These are phyloP conservation scores for Myripristis murdjan DNA, from an alignment of 2,797 vertebrate genomes.

Conservation along the genomic window DNA sequence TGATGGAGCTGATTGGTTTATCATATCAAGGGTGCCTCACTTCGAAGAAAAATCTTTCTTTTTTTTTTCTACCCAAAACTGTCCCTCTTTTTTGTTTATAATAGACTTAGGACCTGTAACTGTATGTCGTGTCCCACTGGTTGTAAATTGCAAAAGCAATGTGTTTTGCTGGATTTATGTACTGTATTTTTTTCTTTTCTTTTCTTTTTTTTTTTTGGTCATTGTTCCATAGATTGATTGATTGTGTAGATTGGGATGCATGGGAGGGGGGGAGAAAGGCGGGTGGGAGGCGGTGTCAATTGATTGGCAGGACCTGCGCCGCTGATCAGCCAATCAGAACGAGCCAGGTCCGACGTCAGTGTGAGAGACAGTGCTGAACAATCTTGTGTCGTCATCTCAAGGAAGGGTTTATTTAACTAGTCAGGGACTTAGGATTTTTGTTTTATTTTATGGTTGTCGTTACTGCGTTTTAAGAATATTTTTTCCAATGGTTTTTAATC, in stretches of 20 bases:
- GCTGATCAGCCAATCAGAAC: conserved; percentile 84
- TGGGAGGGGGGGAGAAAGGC: conserved; percentile 7
- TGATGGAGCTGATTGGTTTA: conserved; percentile 3
- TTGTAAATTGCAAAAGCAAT: conserved; percentile 57
- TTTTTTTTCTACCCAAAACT: background rate
- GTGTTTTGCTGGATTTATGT: conserved; percentile 63
- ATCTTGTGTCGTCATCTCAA: conserved; percentile 55
- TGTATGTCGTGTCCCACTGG: conserved; percentile 28
- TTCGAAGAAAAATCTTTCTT: conserved; percentile 24
- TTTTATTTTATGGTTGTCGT: conserved; percentile 51
- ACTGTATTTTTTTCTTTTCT: conserved; percentile 68
- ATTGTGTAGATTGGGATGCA: conserved; percentile 21
- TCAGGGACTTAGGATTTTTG: conserved; percentile 59
- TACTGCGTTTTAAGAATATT: conserved; percentile 52
- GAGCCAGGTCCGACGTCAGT: conserved; percentile 62
- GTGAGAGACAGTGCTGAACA: conserved; percentile 51
- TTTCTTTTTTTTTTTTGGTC: too few species aligned
- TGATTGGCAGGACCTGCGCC: conserved; percentile 54
- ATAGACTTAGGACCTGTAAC: conserved; percentile 38
- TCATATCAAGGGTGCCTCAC: conserved; percentile 66
- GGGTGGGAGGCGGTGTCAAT: conserved; percentile 3
- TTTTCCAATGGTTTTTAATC: conserved; percentile 28
- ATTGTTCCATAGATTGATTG: conserved; percentile 49
- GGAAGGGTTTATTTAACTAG: conserved; percentile 71
- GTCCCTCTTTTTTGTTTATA: background rate